Conservation (phyloP, 2,113 vertebrate species). For the Chaetops frenatus region DNA sequence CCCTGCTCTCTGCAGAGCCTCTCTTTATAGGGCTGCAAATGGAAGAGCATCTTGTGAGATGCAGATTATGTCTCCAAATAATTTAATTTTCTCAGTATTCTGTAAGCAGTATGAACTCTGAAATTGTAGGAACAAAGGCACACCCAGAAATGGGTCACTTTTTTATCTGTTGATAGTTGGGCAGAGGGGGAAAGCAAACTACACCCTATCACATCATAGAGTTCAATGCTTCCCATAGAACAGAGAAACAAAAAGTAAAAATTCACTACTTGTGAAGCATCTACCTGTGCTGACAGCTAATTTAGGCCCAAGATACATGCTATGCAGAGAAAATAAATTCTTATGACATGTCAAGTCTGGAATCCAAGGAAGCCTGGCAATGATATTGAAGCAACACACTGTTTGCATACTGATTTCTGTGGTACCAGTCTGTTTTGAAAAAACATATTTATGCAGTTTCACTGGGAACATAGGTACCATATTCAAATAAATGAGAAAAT, state of each 20-base stretch:
- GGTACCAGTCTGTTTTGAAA: background rate
- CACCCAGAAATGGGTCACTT: background rate
- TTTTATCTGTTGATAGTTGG: background rate
- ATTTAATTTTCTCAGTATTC: background rate
- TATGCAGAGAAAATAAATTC: background rate
- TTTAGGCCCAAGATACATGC: slow-evolving; percentile 12
- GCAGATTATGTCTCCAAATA: background rate
- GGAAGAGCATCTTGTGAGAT: background rate
- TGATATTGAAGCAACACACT: background rate
- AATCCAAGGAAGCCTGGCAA: background rate
- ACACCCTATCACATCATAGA: background rate
- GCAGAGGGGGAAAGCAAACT: background rate
- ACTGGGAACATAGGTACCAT: background rate
- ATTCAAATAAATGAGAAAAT: background rate
- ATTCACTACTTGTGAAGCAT: background rate
- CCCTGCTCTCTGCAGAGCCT: background rate
- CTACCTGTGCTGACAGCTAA: background rate
- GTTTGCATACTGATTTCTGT: background rate
- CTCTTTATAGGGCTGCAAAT: background rate
- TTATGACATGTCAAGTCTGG: background rate
- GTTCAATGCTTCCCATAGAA: background rate
- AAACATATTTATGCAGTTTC: background rate
- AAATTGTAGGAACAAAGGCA: background rate
- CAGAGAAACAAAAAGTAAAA: background rate
- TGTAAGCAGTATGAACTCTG: background rate